phyloP scores from a whole-genome alignment of 2,797 vertebrate species.

The Neoniphon sammara region DNA sequence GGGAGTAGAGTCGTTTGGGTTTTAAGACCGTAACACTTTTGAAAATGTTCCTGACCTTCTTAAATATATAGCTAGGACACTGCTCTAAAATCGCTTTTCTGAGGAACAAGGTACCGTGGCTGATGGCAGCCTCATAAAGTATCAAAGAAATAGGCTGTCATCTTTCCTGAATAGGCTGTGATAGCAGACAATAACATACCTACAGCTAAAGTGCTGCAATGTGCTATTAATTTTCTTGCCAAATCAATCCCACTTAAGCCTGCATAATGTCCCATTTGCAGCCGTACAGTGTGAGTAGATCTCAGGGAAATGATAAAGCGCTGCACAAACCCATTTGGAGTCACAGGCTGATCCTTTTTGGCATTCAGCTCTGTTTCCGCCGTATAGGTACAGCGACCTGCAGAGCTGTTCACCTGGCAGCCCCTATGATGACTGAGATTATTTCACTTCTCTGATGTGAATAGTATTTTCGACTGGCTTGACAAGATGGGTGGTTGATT shows the following conservation, averaged over 20 bases:
- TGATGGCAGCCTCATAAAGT: slow-evolving; percentile 39
- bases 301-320: slow-evolving; percentile 16
- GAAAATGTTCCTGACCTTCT: slow-evolving; percentile 17
- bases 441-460: slow-evolving; percentile 27
- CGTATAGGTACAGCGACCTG: slow-evolving; percentile 18
- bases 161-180: slow-evolving; percentile 50
- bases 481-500: slow-evolving; percentile 38
- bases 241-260: slow-evolving; percentile 59
- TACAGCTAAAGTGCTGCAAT: slow-evolving; percentile 43
- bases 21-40: slow-evolving; percentile 19
- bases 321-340: slow-evolving; percentile 5
- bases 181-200: slow-evolving; percentile 59
- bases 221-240: slow-evolving; percentile 55
- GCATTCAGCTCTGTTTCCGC: slow-evolving; percentile 2
- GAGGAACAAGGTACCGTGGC: slow-evolving; percentile 24
- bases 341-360: slow-evolving; percentile 14
- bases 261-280: slow-evolving; percentile 55
- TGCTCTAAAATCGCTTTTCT: slow-evolving; percentile 31
- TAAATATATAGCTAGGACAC: neutral
- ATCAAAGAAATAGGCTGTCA: slow-evolving; percentile 46
- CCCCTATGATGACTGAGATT: slow-evolving; percentile 16
- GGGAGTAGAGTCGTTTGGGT: slow-evolving; percentile 1
- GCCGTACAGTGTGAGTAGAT: slow-evolving; percentile 18
- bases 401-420: slow-evolving; percentile 7
- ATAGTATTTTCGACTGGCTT: slow-evolving; percentile 31